Conservation (phyloP, 2,797 vertebrate genomes). For the Phataginus tetradactyla region DNA sequence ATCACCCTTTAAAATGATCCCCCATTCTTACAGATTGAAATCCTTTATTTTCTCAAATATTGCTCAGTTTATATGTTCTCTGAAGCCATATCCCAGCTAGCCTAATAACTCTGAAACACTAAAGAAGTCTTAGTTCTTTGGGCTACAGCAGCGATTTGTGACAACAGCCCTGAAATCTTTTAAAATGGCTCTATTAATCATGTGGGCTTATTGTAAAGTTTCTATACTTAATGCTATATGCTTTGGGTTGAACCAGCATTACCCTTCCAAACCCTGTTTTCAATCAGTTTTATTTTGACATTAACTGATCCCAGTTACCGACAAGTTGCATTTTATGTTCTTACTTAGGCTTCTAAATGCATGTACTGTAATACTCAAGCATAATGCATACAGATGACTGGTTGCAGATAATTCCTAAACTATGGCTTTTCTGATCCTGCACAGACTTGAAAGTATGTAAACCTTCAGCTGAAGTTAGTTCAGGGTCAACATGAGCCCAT, state of each 20-base stretch:
- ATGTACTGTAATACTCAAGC: neutral
- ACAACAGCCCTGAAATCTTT: neutral
- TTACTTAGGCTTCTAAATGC: constrained; percentile 15
- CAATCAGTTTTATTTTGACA: constrained; percentile 57
- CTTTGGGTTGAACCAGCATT: neutral
- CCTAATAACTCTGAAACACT: neutral
- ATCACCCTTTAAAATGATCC: neutral
- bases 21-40: neutral
- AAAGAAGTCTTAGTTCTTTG: constrained; percentile 15
- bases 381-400: neutral
- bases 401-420: neutral
- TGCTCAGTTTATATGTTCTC: neutral
- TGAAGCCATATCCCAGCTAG: neutral
- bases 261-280: constrained; percentile 22
- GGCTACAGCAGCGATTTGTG: neutral
- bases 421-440: neutral
- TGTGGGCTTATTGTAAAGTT: neutral
- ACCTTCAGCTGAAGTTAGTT: neutral
- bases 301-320: constrained; percentile 50
- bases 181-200: neutral
- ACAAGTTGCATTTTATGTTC: constrained; percentile 35
- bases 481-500: neutral
- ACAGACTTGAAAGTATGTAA: neutral
- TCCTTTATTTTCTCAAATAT: neutral
- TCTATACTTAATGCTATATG: neutral